A percentile compares a stretch with the other conserved stretches of the same genome.
These are phyloP conservation scores for Xestia ashworthii DNA, from an alignment of 2,888 invertebrate genomes.

Conservation along the genomic window DNA sequence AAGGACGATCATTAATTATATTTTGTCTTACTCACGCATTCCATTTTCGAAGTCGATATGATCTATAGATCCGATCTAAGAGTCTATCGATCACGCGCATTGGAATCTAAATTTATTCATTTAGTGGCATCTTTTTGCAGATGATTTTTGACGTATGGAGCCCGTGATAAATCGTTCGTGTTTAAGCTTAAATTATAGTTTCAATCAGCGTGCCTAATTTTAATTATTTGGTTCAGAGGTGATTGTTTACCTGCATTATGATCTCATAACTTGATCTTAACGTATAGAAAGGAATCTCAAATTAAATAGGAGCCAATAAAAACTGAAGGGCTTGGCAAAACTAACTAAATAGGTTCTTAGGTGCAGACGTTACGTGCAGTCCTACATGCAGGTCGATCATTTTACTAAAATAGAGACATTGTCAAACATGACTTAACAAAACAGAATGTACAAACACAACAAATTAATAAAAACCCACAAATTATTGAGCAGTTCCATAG, in stretches of 20 bases:
- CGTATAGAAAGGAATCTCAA: neutral
- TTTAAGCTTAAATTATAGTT: conserved; percentile 77
- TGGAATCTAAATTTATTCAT: conserved; percentile 90
- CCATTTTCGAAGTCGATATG: conserved; percentile 89
- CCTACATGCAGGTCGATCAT: neutral
- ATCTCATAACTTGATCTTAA: conserved; percentile 36
- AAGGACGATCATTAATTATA: conserved; percentile 90
- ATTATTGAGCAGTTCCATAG: conserved; percentile 76
- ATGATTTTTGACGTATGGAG: conserved; percentile 81
- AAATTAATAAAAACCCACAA: conserved; percentile 50
- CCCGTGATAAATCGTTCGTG: conserved; percentile 78
- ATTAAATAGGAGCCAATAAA: neutral
- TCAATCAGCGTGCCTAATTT: conserved; percentile 78
- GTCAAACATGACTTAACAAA: conserved; percentile 22
- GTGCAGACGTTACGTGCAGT: neutral
- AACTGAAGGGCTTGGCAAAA: neutral
- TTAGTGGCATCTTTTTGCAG: conserved; percentile 89
- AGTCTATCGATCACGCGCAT: conserved; percentile 89
- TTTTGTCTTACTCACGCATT: conserved; percentile 91
- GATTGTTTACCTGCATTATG: conserved; percentile 64
- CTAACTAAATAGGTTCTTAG: neutral
- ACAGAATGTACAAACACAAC: conserved; percentile 23
- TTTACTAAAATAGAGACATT: conserved; percentile 26
- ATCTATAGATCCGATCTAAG: conserved; percentile 90
- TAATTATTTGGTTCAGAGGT: conserved; percentile 63